These are phyloP conservation scores for Dolichotis patagonum DNA, from an alignment of 2,113 vertebrate species.

Conservation along the genomic window DNA sequence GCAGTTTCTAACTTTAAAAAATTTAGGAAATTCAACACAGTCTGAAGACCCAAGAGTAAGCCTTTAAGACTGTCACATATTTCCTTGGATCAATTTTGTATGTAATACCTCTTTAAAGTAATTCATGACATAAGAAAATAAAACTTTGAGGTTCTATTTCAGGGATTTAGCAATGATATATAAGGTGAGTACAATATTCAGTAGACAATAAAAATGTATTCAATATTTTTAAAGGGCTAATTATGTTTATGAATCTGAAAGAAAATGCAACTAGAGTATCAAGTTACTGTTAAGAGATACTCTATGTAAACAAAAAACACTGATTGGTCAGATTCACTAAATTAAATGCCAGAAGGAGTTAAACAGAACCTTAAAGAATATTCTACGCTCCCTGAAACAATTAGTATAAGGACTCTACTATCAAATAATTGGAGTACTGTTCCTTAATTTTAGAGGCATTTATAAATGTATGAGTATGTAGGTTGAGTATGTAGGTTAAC, in stretches of 20 bases:
- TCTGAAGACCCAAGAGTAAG: slow-evolving; percentile 17
- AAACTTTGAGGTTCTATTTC: background rate
- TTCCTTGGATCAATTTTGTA: slow-evolving; percentile 11
- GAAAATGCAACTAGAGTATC: background rate
- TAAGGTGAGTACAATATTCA: slow-evolving; percentile 26
- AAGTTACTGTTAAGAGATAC: background rate
- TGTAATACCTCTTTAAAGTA: background rate
- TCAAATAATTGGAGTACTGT: background rate
- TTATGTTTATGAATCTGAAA: slow-evolving; percentile 38
- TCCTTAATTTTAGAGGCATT: slow-evolving; percentile 8
- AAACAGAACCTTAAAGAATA: background rate
- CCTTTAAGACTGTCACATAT: background rate
- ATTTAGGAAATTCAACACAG: slow-evolving; percentile 24
- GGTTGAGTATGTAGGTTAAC: background rate
- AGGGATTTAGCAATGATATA: background rate
- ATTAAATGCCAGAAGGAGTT: slow-evolving; percentile 30
- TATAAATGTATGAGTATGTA: background rate
- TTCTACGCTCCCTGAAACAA: background rate
- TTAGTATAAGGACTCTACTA: background rate
- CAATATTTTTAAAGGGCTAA: background rate
- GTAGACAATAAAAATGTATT: background rate
- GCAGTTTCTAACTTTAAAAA: background rate
- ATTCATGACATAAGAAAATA: slow-evolving; percentile 35
- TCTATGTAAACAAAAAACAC: background rate
- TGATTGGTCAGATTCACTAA: slow-evolving; percentile 6